These are phyloP conservation scores for Distichodus sexfasciatus DNA, from an alignment of 2,797 vertebrate genomes.

Conservation along the genomic window DNA sequence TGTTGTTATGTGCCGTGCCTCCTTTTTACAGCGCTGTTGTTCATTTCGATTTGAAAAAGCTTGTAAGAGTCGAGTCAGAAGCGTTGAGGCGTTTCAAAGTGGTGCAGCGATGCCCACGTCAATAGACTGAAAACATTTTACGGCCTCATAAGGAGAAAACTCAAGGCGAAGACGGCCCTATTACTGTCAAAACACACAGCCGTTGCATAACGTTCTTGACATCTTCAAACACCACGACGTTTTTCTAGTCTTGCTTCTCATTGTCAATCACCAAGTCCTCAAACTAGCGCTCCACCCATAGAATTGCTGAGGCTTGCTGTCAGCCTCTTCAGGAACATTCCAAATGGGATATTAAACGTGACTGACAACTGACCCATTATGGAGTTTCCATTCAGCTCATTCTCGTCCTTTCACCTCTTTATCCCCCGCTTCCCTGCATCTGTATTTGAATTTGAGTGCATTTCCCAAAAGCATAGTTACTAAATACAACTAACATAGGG, in stretches of 20 bases:
- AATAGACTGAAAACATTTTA: too few species aligned
- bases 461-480: too few species aligned
- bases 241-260: background rate
- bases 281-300: background rate
- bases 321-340: background rate
- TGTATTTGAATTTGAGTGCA: conserved; percentile 21
- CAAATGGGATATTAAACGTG: background rate
- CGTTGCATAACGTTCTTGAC: conserved; percentile 6
- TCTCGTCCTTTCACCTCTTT: background rate
- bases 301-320: background rate
- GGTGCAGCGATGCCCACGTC: too few species aligned
- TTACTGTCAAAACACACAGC: conserved; percentile 9
- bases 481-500: too few species aligned
- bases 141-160: background rate
- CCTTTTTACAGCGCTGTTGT: too few species aligned
- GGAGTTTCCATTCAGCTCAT: background rate
- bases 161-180: background rate
- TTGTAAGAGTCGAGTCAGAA: too few species aligned
- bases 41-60: too few species aligned
- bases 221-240: background rate
- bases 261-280: background rate
- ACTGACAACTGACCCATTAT: background rate
- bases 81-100: too few species aligned
- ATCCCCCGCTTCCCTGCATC: background rate
- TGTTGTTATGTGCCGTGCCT: too few species aligned